phyloP scores from a whole-genome alignment of 2,797 vertebrate genomes.

The Sardinella longiceps region DNA sequence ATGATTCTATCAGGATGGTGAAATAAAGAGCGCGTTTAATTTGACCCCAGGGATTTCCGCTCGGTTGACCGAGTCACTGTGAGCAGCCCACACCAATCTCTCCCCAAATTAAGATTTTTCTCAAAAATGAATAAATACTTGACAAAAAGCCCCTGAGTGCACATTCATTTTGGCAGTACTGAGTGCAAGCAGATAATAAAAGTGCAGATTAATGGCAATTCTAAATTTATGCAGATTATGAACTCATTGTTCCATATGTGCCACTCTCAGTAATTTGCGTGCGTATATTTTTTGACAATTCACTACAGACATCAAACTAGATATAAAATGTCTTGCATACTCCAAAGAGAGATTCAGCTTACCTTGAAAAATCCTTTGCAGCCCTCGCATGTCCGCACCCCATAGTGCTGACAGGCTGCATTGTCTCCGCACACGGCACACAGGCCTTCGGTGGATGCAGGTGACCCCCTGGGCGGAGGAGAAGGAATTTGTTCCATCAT shows the following conservation, averaged over 20 bases:
- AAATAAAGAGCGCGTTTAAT: slow-evolving; percentile 88
- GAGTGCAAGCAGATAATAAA: not conserved
- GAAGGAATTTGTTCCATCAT: slow-evolving; percentile 85
- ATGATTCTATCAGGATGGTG: slow-evolving; percentile 85
- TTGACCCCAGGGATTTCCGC: slow-evolving; percentile 82
- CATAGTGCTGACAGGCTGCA: slow-evolving; percentile 95
- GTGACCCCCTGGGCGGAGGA: slow-evolving; percentile 77
- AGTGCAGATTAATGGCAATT: not conserved
- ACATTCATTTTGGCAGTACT: slow-evolving; percentile 11
- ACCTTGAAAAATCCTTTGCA: slow-evolving; percentile 98
- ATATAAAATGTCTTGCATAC: not conserved
- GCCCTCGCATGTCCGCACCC: slow-evolving; percentile 93
- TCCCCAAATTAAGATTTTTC: slow-evolving; percentile 68
- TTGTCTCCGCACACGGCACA: slow-evolving; percentile 97
- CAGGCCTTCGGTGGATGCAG: slow-evolving; percentile 84
- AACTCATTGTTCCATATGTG: not conserved
- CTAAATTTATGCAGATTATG: not conserved
- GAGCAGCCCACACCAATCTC: slow-evolving; percentile 82
- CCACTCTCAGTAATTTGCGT: not conserved
- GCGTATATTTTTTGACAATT: not conserved
- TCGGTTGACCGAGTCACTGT: slow-evolving; percentile 78
- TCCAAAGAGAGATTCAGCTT: not conserved
- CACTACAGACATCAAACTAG: not conserved
- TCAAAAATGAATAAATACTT: slow-evolving; percentile 53
- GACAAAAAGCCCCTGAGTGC: slow-evolving; percentile 57